A percentile compares a stretch with the other conserved stretches of the same genome.
phyloP scores from a whole-genome alignment of 2,888 invertebrate species.

The Amblyjoppa fuscipennis region DNA sequence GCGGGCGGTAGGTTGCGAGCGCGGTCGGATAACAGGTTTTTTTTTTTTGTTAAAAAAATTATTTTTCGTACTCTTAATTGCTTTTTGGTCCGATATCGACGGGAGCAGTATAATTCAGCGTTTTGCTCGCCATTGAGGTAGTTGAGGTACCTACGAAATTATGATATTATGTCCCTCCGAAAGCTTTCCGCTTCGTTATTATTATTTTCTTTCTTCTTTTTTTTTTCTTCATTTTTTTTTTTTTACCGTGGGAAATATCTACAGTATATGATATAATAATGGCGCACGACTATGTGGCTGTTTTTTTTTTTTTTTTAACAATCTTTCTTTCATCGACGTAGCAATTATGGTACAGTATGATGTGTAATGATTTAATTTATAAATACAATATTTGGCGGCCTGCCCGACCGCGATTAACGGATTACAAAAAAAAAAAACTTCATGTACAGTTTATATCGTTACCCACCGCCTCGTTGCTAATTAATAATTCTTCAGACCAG shows the following conservation, averaged over 20 bases:
- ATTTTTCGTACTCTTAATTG: slow-evolving; percentile 18
- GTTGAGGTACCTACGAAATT: slow-evolving; percentile 46
- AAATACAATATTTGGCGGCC: slow-evolving; percentile 44
- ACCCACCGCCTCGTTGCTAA: slow-evolving; percentile 30
- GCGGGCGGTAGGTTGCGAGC: slow-evolving; percentile 22
- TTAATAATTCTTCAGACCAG: slow-evolving; percentile 41
- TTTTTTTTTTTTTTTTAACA: neutral
- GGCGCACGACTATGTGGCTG: slow-evolving; percentile 1
- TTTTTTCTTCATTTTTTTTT: neutral
- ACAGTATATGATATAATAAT: slow-evolving; percentile 34
- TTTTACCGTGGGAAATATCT: neutral
- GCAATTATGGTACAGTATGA: slow-evolving; percentile 31
- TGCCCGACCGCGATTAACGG: slow-evolving; percentile 7
- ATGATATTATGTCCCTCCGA: neutral
- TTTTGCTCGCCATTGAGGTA: slow-evolving; percentile 47
- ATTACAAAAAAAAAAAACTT: slow-evolving; percentile 12
- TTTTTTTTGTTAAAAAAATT: neutral
- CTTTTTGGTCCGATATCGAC: slow-evolving; percentile 40
- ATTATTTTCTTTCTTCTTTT: neutral
- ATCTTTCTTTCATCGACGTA: slow-evolving; percentile 3
- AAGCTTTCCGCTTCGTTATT: neutral
- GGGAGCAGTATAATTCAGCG: neutral
- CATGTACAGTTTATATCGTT: neutral
- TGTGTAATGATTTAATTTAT: slow-evolving; percentile 24
- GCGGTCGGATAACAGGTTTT: slow-evolving; percentile 13